Conservation (phyloP, 2,113 vertebrate species). For the Catharus bicknelli region DNA sequence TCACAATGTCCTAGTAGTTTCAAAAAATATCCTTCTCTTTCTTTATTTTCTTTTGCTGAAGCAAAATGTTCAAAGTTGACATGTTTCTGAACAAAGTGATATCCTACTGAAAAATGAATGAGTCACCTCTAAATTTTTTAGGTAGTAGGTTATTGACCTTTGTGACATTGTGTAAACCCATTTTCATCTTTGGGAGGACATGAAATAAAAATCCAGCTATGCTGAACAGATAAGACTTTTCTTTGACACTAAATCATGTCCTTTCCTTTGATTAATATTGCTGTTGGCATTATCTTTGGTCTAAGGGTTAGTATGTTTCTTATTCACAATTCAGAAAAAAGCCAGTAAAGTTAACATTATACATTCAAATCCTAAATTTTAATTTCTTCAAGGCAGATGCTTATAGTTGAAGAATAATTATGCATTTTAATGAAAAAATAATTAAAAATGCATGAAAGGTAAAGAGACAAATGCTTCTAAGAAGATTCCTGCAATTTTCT, state of each 20-base stretch:
- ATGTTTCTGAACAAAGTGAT: not conserved
- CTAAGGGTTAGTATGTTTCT: not conserved
- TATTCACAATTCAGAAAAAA: not conserved
- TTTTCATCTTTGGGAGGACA: slow-evolving; percentile 1
- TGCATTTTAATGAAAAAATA: not conserved
- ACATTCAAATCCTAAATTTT: not conserved
- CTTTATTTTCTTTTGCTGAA: not conserved
- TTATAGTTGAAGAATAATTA: not conserved
- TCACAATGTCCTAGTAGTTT: not conserved
- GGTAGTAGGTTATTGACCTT: not conserved
- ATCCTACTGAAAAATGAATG: not conserved
- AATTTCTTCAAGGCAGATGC: not conserved
- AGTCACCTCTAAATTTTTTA: not conserved
- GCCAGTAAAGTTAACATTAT: not conserved
- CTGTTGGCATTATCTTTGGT: not conserved
- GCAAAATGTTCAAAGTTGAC: not conserved
- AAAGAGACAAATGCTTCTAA: not conserved
- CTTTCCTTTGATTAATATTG: not conserved
- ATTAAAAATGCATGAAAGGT: not conserved
- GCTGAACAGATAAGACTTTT: not conserved
- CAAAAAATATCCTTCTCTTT: not conserved
- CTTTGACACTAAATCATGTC: not conserved
- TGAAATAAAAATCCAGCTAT: not conserved
- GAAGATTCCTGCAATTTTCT: not conserved
- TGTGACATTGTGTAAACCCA: not conserved